A percentile compares a stretch with the other conserved stretches of the same genome.
These are phyloP conservation scores for Drosophila elegans DNA, from an alignment of 1,140 invertebrate species.

Conservation along the genomic window DNA sequence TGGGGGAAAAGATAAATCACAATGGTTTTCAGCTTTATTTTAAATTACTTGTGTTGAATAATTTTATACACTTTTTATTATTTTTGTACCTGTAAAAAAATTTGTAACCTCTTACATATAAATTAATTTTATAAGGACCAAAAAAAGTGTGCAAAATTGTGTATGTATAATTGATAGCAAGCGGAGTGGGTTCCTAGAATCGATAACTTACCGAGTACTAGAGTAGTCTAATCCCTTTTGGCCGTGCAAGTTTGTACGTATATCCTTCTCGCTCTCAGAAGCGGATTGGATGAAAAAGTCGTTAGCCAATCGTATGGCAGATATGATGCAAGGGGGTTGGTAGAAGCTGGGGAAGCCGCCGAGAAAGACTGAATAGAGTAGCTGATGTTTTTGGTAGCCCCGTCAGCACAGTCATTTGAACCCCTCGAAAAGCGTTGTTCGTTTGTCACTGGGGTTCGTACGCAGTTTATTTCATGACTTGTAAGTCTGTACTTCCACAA, in stretches of 20 bases:
- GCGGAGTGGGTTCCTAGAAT: background rate
- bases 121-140: background rate
- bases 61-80: background rate
- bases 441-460: background rate
- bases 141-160: background rate
- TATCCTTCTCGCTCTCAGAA: conserved; percentile 40
- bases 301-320: conserved; percentile 39
- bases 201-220: background rate
- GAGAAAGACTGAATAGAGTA: background rate
- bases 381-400: background rate
- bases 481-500: background rate
- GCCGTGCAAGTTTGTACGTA: background rate
- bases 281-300: conserved; percentile 47
- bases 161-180: background rate
- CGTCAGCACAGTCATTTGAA: background rate
- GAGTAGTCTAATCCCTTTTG: background rate
- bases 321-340: conserved; percentile 4
- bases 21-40: no score
- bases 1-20: no score
- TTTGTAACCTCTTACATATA: no score
- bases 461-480: background rate
- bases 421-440: background rate
- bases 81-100: background rate
- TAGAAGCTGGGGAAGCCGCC: no score
- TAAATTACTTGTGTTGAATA: no score